phyloP scores from a whole-genome alignment of 2,888 invertebrate species.

The Hesperia comma region DNA sequence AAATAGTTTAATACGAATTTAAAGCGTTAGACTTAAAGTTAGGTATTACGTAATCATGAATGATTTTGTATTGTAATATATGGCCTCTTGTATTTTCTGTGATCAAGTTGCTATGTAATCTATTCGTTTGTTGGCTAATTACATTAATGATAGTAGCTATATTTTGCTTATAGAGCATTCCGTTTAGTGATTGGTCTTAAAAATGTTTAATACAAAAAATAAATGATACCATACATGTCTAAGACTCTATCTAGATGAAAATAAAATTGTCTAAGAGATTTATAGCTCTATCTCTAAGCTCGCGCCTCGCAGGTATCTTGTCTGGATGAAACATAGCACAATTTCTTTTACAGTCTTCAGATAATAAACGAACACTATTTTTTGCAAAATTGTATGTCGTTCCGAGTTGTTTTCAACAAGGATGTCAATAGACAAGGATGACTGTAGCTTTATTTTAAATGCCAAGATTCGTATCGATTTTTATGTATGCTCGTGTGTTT shows the following conservation, averaged over 20 bases:
- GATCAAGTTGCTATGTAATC: no score
- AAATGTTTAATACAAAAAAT: neutral
- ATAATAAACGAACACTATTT: conserved; percentile 13
- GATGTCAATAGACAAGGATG: neutral
- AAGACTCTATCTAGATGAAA: conserved; percentile 22
- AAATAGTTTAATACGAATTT: no score
- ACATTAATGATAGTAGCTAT: no score
- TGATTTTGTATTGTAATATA: no score
- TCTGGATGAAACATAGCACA: conserved; percentile 30
- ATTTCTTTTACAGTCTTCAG: conserved; percentile 26
- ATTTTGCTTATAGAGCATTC: no score
- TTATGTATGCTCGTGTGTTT: no score
- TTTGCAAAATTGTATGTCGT: neutral
- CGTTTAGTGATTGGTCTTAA: neutral
- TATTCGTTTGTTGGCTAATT: no score
- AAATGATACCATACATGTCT: conserved; percentile 4
- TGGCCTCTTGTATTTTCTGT: no score
- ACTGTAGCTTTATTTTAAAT: no score
- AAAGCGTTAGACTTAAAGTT: no score
- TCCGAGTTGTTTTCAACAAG: neutral
- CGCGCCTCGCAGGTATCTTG: conserved; percentile 27
- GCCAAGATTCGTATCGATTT: no score
- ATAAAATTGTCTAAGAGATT: conserved; percentile 33
- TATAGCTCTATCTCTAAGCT: conserved; percentile 35
- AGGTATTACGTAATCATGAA: no score